A percentile compares a stretch with the other conserved stretches of the same genome.
Conservation (phyloP, 2,888 invertebrate species). For the Dryococelus australis region DNA sequence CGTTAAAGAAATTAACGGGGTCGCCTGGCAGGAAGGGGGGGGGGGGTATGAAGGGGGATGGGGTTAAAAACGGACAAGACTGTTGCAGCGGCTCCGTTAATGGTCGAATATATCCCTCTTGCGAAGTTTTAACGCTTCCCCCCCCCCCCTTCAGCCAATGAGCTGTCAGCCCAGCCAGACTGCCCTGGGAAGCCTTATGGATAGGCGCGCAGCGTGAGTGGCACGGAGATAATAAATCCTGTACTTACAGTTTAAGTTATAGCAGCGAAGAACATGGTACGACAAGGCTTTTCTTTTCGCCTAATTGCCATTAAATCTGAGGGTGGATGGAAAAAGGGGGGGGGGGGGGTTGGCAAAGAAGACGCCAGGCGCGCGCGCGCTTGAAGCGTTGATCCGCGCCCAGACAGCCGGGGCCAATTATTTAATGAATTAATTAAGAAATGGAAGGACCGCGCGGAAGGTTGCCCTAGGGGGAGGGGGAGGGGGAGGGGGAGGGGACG, state of each 20-base stretch:
- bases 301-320: background rate
- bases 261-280: background rate
- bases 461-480: background rate
- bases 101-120: no score
- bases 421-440: constrained; percentile 38
- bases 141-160: no score
- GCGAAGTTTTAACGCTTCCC: no score
- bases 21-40: no score
- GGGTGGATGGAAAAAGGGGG: background rate
- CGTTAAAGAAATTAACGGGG: no score
- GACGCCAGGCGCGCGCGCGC: background rate
- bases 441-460: constrained; percentile 6
- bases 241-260: constrained; percentile 11
- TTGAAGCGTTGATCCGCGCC: constrained; percentile 24
- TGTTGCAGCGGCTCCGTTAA: no score
- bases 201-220: background rate
- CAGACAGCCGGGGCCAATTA: constrained; percentile 34
- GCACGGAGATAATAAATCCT: background rate
- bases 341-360: background rate
- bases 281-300: constrained; percentile 16
- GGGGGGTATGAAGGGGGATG: no score
- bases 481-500: background rate
- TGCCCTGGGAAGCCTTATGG: background rate
- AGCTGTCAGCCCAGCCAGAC: no score
- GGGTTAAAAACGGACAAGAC: no score